Conservation (phyloP, 1,140 invertebrate species). For the Zaprionus kolodkinae region DNA sequence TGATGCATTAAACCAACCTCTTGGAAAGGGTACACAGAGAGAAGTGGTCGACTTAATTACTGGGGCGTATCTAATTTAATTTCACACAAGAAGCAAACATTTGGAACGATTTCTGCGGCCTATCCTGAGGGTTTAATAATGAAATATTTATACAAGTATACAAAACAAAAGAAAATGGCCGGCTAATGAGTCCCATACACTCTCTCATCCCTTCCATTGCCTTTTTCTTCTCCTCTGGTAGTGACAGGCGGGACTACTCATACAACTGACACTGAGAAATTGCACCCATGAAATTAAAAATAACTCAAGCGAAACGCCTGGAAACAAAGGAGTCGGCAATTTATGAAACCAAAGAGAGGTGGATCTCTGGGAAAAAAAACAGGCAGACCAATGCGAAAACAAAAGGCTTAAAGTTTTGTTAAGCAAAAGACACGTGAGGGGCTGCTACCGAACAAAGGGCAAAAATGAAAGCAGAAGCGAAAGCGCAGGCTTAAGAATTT, state of each 20-base stretch:
- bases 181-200: conserved; percentile 64
- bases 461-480: conserved; percentile 46
- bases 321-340: conserved; percentile 74
- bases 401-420: conserved; percentile 75
- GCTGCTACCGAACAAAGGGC: conserved; percentile 46
- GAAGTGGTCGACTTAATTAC: conserved; percentile 57
- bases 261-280: conserved; percentile 77
- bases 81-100: conserved; percentile 62
- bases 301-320: conserved; percentile 76
- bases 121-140: conserved; percentile 41
- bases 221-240: conserved; percentile 42
- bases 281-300: conserved; percentile 80
- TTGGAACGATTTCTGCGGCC: conserved; percentile 49
- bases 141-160: conserved; percentile 52
- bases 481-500: conserved; percentile 42
- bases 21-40: conserved; percentile 13
- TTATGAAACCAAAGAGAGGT: conserved; percentile 57
- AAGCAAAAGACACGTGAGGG: conserved; percentile 30
- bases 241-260: conserved; percentile 31
- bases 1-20: background rate
- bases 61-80: conserved; percentile 73
- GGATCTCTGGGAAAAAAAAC: conserved; percentile 19
- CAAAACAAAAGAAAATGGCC: conserved; percentile 48
- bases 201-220: conserved; percentile 10
- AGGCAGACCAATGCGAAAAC: conserved; percentile 15